phyloP scores from a whole-genome alignment of 2,888 invertebrate species.

The Hipparchia semele region DNA sequence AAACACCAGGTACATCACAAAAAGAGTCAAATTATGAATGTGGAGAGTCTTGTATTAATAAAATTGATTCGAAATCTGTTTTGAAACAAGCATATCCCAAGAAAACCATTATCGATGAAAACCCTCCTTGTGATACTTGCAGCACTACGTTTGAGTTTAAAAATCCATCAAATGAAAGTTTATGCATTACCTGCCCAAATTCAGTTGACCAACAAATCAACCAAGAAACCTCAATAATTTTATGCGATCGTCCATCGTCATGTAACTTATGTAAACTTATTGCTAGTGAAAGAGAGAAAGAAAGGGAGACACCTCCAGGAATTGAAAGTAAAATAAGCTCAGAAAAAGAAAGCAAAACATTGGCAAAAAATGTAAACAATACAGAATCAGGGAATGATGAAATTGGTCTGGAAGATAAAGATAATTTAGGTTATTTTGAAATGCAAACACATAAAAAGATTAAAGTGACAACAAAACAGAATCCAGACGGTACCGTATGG shows the following conservation, averaged over 20 bases:
- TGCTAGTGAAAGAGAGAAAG: conserved; percentile 11
- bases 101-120: neutral
- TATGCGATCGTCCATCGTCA: neutral
- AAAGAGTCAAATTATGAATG: conserved; percentile 8
- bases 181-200: conserved; percentile 22
- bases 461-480: conserved; percentile 49
- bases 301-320: neutral
- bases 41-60: conserved; percentile 23
- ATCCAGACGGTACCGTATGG: conserved; percentile 51
- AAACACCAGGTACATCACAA: conserved; percentile 12
- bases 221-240: neutral
- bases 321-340: no score
- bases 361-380: neutral
- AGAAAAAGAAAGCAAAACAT: no score
- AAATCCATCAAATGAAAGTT: conserved; percentile 23
- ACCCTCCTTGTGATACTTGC: conserved; percentile 33
- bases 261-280: conserved; percentile 19
- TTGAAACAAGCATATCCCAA: neutral
- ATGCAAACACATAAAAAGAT: conserved; percentile 49
- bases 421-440: conserved; percentile 50
- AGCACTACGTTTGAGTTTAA: conserved; percentile 18
- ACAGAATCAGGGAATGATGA: neutral
- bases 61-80: conserved; percentile 1
- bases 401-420: conserved; percentile 15
- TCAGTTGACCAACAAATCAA: conserved; percentile 1